These are phyloP conservation scores for Apotomis capreana DNA, from an alignment of 2,888 invertebrate species.

Conservation along the genomic window DNA sequence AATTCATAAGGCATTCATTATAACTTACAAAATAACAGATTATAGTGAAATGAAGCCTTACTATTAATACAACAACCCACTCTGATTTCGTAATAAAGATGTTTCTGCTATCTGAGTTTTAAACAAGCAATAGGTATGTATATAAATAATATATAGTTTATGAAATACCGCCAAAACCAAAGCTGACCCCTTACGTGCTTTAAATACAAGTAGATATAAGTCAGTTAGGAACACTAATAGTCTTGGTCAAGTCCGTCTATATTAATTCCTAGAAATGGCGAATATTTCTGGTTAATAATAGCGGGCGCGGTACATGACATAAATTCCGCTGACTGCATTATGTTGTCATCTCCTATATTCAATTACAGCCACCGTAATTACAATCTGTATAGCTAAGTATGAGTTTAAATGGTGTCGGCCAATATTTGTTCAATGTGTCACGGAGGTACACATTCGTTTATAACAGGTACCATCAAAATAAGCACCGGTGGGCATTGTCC, in stretches of 20 bases:
- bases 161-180: too few species aligned
- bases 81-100: too few species aligned
- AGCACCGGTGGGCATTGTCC: conserved; percentile 4
- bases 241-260: conserved; percentile 7
- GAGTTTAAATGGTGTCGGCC: conserved; percentile 21
- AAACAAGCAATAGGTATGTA: too few species aligned
- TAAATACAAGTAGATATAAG: not conserved
- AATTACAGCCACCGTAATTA: not conserved
- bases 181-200: too few species aligned
- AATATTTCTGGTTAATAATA: conserved; percentile 32
- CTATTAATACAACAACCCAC: too few species aligned
- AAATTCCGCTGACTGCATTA: conserved; percentile 26
- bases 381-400: not conserved
- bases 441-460: not conserved
- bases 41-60: too few species aligned
- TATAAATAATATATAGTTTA: too few species aligned
- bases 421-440: conserved; percentile 27
- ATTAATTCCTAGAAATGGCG: conserved; percentile 29
- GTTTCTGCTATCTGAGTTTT: too few species aligned
- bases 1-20: too few species aligned
- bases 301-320: conserved; percentile 12
- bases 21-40: too few species aligned
- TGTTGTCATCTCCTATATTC: conserved; percentile 6
- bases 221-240: not conserved
- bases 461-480: conserved; percentile 5